A percentile compares a stretch with the other conserved stretches of the same genome.
phyloP scores from a whole-genome alignment of 2,113 vertebrate genomes.

The Eurystomus gularis region DNA sequence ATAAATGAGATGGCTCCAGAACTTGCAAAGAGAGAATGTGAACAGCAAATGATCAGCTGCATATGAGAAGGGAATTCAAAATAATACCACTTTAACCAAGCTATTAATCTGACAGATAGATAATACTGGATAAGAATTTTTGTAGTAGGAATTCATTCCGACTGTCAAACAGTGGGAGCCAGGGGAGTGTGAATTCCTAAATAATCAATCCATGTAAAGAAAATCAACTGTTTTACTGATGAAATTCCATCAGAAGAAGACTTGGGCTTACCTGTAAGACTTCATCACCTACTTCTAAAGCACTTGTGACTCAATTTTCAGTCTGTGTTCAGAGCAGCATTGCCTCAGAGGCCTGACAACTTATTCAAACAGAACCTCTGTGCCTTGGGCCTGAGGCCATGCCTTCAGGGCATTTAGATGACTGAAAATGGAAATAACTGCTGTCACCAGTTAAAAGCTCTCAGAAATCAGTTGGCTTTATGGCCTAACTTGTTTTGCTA shows the following conservation, averaged over 20 bases:
- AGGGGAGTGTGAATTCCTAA: background rate
- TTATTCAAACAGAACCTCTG: background rate
- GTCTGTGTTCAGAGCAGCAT: background rate
- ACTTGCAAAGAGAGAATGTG: background rate
- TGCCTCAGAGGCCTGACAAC: background rate
- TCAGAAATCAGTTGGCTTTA: background rate
- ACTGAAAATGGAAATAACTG: background rate
- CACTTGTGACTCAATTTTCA: background rate
- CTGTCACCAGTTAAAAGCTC: background rate
- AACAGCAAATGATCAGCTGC: background rate
- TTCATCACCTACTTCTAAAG: background rate
- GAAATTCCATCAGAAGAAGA: background rate
- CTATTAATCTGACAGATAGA: background rate
- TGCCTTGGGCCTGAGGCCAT: background rate
- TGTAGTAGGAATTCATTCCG: constrained; percentile 1
- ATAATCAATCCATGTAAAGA: background rate
- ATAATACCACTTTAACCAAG: background rate
- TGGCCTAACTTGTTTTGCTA: background rate
- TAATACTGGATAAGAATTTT: background rate
- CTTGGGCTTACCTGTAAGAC: background rate
- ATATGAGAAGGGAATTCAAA: background rate
- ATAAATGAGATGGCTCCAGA: background rate
- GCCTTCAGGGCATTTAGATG: background rate
- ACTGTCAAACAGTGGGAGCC: background rate
- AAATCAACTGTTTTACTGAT: background rate